Percentiles rank a stretch among this genome's conserved stretches.
Conservation (phyloP, 2,888 invertebrate species). For the Lepeophtheirus nordmannii region DNA sequence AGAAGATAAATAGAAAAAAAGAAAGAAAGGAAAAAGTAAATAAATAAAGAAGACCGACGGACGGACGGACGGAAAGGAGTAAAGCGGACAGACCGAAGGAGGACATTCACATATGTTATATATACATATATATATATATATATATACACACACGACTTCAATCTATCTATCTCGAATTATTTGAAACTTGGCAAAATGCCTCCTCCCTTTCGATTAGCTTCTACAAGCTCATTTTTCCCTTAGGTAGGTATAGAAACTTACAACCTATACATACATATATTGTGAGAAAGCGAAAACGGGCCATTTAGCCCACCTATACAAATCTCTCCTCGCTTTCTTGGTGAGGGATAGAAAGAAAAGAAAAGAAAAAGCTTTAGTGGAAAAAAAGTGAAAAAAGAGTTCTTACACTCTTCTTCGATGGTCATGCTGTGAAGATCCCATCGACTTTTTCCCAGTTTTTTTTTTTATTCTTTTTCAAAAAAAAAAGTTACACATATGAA, state of each 20-base stretch:
- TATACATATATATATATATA: too few relatives aligned
- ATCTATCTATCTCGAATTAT: neutral
- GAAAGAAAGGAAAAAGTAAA: too few relatives aligned
- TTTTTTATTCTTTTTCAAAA: too few relatives aligned
- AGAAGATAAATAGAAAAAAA: too few relatives aligned
- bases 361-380: slow-evolving; percentile 1
- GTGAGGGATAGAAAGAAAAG: neutral
- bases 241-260: neutral
- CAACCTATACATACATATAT: neutral
- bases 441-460: neutral
- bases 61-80: too few relatives aligned
- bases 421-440: slow-evolving; percentile 7
- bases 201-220: neutral
- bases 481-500: too few relatives aligned
- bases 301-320: slow-evolving; percentile 3
- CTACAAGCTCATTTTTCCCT: neutral
- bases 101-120: too few relatives aligned
- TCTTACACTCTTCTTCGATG: slow-evolving; percentile 8
- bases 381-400: neutral
- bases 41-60: too few relatives aligned
- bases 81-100: too few relatives aligned
- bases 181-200: slow-evolving; percentile 8
- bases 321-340: neutral
- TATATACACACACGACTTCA: too few relatives aligned
- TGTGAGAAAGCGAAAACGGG: slow-evolving; percentile 1